Base-by-base conservation (phyloP, 92 coral and sea anemone species). In the Isaurus tuberculatus region DNA sequence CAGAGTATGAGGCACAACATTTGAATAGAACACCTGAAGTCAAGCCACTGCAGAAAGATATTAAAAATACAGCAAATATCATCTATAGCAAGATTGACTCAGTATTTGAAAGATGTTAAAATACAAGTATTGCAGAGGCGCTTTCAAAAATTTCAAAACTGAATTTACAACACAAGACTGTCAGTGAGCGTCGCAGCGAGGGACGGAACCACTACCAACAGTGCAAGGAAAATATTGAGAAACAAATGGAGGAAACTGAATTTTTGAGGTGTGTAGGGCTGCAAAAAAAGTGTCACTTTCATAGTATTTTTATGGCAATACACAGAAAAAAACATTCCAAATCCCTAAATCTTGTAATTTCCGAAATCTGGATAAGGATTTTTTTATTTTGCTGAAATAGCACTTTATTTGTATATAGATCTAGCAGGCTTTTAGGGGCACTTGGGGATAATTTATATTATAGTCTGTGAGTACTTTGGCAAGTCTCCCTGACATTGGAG, bases 1-100 rank as follows among this genome's bases (percentile, higher is more conserved):
- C 88, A 28, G 34, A 14, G 16, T 13, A 60, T 27, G 88, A 74
- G 79, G 85, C 48, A 16, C n/a, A 80, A 33, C 22, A 44, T 15
- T 23, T 29, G 44, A 27, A 48, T 30, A n/a, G 53, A 80, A 32
- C 26, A 11, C 58, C 84, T 40, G n/a, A 20, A 19, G 53, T 80
- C 34, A 80, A 64, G 46, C 84, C 84, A 30, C 70, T 64, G 23
- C 46, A 40, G 46, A 40, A 40, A 40, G 46, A 40, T 40, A 40
- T 40, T 13, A 40, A 40, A 40, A 40, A 49, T 49, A 16, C 58
- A 1, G 66, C 66, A 25, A 23, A 60, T 8, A 22, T 60, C 66
- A 60, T 60, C 27, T 60, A 60, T 25, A 60, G 66, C 29, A 60
- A 60, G 66, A 60, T 60, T 60, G 66, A 60, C 31, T 3, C 63